Evolutionary conservation across 1,140 invertebrate genomes (phyloP).

Genomic region (Yoshiicerus persimilis): DNA sequence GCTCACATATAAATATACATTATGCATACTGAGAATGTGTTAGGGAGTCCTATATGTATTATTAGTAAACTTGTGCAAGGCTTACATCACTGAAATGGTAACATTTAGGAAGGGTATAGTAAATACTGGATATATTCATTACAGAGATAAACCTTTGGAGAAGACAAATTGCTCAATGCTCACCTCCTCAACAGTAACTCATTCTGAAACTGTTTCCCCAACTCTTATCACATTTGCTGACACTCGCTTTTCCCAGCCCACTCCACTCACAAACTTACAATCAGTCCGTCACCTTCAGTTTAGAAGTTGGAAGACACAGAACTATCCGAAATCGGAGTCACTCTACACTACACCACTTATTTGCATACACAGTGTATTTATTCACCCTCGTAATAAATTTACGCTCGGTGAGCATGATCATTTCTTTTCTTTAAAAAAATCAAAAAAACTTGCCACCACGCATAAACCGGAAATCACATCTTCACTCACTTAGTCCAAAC

Average conservation of each 20-base stretch:
- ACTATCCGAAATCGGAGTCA: no score
- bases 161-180: constrained; percentile 14
- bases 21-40: no score
- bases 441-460: neutral
- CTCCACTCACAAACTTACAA: neutral
- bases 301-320: neutral
- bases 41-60: no score
- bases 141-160: neutral
- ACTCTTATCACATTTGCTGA: constrained; percentile 22
- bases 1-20: no score
- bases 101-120: neutral
- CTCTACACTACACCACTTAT: neutral
- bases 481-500: neutral
- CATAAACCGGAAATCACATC: neutral
- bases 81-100: no score
- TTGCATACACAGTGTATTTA: neutral
- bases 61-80: no score
- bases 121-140: neutral
- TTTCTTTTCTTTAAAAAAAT: neutral
- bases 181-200: neutral
- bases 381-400: neutral
- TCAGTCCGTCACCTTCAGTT: neutral
- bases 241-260: neutral
- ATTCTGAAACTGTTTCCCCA: neutral
- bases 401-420: neutral